These are phyloP conservation scores for Tachina lurida DNA, from an alignment of 2,888 invertebrate genomes.

Conservation along the genomic window DNA sequence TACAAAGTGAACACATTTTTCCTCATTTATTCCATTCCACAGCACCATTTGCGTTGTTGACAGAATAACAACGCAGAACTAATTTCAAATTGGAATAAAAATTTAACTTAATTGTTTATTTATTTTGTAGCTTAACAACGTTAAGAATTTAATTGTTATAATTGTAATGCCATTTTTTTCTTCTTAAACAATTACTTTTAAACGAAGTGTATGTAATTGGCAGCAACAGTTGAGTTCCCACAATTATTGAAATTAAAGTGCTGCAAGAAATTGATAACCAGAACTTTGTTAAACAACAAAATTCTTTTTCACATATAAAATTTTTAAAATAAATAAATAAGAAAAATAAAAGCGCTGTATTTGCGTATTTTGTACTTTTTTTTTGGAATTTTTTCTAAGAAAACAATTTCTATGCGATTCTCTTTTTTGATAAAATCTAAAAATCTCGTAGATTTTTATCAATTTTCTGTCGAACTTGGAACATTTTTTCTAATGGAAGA, in stretches of 20 bases:
- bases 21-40: background rate
- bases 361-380: too few species aligned
- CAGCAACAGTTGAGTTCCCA: slow-evolving; percentile 5
- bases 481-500: too few species aligned
- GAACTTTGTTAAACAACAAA: background rate
- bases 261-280: background rate
- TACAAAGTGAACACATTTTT: background rate
- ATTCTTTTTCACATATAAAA: too few species aligned
- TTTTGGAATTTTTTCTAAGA: too few species aligned
- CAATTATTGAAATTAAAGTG: slow-evolving; percentile 8
- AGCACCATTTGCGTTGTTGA: background rate
- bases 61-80: background rate
- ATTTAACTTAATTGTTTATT: too few species aligned
- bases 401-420: too few species aligned
- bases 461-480: too few species aligned
- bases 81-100: background rate
- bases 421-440: too few species aligned
- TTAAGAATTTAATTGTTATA: slow-evolving; percentile 1
- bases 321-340: too few species aligned
- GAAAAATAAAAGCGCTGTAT: too few species aligned
- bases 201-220: slow-evolving; percentile 1
- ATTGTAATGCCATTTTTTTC: background rate
- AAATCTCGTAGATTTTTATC: too few species aligned
- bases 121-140: background rate
- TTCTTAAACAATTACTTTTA: background rate